Evolutionary conservation across 2,797 vertebrate species (phyloP), one percentile per base, ranked within the genome.

Genomic region (Sphenopsis melanotis): DNA sequence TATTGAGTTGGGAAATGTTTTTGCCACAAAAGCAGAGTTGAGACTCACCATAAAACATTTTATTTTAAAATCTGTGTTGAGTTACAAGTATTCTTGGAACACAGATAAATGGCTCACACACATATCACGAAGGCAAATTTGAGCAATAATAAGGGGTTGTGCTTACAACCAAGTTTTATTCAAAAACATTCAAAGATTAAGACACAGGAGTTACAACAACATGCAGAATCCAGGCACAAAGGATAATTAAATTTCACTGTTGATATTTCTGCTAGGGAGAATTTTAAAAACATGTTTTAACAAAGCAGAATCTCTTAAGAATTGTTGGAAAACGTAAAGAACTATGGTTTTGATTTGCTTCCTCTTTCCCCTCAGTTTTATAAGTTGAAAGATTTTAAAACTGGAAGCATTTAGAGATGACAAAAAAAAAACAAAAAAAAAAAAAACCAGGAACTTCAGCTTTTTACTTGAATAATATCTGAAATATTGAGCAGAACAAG

Each of bases 261-360:
- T 91, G 85, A 52, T 90, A 50, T 70, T 95, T 89, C 71, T 89
- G 34, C 60, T 80, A 18, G 63, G 44, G 37, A 86, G 65, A 55
- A 79, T 91, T 89, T 70, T 85, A 71, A 70, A 92, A 92, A 72
- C 72, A 22, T 86, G n/a, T 91, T 93, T 94, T 86, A 94, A 93
- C 69, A 92, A 82, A 92, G 66, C 41, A 83, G 52, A 83, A 66
- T 87, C 78, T 93, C 68, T 61, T 70, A 63, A 39, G 61, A 56
- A n/a, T 66, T 89, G 46, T 42, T 92, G 81, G 78, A 66, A 77
- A 90, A 90, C 47, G 8, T 11, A 50, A 83, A 84, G 52, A 93
- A 57, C 34, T 59, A 47, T 34, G 44, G 42, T 87, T 96, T 94
- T 87, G 29, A 78, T 92, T 96, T 93, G 23, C 29, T 89, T 89